phyloP scores from a whole-genome alignment of 2,888 invertebrate genomes.

The Platycnemis pennipes region DNA sequence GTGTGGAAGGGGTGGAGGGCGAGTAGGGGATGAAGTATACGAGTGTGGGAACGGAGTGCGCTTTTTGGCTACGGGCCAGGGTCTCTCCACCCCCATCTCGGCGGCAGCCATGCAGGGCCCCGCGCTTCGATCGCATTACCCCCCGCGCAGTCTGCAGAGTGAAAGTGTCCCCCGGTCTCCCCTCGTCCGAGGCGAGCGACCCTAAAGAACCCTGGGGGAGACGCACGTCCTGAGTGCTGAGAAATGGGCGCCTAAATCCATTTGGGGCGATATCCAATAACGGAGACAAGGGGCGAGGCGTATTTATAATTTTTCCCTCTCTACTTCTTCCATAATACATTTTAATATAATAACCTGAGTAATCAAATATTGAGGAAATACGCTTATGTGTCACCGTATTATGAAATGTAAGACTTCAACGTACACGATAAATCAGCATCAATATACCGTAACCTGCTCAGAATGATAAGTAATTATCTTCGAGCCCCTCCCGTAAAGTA shows the following conservation, averaged over 20 bases:
- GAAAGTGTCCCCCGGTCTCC: constrained; percentile 20
- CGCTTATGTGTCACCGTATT: too few relatives aligned
- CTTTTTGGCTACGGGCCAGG: not conserved
- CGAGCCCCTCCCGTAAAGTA: too few relatives aligned
- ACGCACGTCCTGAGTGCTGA: not conserved
- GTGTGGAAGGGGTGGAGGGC: not conserved
- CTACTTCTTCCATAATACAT: too few relatives aligned
- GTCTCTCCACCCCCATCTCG: not conserved
- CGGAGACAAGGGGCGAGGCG: not conserved
- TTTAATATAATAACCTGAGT: too few relatives aligned
- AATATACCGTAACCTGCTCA: too few relatives aligned
- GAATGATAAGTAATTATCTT: too few relatives aligned
- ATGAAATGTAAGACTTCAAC: too few relatives aligned
- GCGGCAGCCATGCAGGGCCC: too few relatives aligned
- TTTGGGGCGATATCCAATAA: constrained; percentile 25
- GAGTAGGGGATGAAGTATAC: not conserved
- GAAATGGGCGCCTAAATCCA: not conserved
- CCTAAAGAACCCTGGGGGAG: not conserved
- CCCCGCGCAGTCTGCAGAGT: constrained; percentile 20
- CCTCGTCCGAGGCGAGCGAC: not conserved
- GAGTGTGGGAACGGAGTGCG: not conserved
- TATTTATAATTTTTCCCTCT: too few relatives aligned
- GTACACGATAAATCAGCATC: too few relatives aligned
- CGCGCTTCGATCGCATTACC: constrained; percentile 21
- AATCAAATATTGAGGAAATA: too few relatives aligned